Evolutionary conservation across 2,113 vertebrate genomes (phyloP).

Genomic region (Dicaeum eximium): DNA sequence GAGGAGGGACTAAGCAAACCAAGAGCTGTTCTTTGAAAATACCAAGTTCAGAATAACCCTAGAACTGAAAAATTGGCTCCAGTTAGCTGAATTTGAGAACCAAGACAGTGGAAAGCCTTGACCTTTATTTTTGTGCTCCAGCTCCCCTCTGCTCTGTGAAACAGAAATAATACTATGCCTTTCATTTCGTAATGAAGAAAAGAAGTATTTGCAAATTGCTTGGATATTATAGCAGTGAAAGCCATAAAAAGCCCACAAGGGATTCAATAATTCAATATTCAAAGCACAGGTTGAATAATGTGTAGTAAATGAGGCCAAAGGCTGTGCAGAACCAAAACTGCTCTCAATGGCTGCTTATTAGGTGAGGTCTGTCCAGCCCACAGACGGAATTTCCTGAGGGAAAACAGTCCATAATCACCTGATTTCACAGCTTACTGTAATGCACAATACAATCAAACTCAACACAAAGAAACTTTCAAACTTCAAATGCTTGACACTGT

Average conservation of each 20-base stretch:
- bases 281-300: conserved; percentile 8
- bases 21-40: background rate
- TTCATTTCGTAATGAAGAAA: background rate
- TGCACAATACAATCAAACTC: background rate
- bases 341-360: background rate
- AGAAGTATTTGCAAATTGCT: background rate
- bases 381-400: background rate
- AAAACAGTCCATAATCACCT: background rate
- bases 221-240: background rate
- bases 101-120: background rate
- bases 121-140: background rate
- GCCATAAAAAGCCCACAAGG: background rate
- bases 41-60: background rate
- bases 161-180: background rate
- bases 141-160: background rate
- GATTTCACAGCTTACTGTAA: background rate
- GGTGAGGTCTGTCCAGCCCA: background rate
- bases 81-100: background rate
- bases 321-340: background rate
- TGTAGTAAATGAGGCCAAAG: background rate
- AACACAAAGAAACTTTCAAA: background rate
- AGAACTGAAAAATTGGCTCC: background rate
- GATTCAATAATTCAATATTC: background rate
- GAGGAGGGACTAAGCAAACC: background rate
- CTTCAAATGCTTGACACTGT: background rate